These are phyloP conservation scores for Ianthella basta DNA, from an alignment of 37 sponge, comb jelly and placozoan genomes.

Conservation along the genomic window DNA sequence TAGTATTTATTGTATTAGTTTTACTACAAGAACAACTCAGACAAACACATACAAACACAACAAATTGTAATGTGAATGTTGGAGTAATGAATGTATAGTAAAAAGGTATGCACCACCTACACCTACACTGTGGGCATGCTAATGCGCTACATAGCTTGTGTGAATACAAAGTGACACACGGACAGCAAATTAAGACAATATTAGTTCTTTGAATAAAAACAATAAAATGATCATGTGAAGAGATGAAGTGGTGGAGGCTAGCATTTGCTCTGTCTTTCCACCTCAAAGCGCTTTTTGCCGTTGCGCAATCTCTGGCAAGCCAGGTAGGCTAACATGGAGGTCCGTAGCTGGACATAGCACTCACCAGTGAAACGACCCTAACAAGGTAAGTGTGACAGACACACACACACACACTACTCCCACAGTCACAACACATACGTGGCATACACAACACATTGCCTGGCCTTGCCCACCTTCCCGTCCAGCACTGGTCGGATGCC, in stretches of 20 bases:
- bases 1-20: too few species aligned
- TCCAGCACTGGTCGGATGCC: background rate
- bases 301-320: conserved; percentile 17
- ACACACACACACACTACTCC: background rate
- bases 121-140: too few species aligned
- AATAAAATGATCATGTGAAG: too few species aligned
- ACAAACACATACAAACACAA: too few species aligned
- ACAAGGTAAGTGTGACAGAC: background rate
- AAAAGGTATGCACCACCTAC: too few species aligned
- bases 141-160: too few species aligned
- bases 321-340: conserved; percentile 11
- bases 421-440: conserved; percentile 1
- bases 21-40: too few species aligned
- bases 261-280: background rate
- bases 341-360: conserved; percentile 80
- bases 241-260: too few species aligned
- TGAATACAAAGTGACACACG: too few species aligned
- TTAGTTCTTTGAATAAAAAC: background rate
- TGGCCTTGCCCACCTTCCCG: background rate
- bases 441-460: background rate
- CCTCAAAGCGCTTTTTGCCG: background rate
- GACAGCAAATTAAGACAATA: background rate
- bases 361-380: conserved; percentile 84
- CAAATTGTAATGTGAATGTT: too few species aligned
- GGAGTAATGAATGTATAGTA: too few species aligned